These are phyloP conservation scores for Rotaria magnacalcarata DNA, from an alignment of 2,888 invertebrate species.

Conservation along the genomic window DNA sequence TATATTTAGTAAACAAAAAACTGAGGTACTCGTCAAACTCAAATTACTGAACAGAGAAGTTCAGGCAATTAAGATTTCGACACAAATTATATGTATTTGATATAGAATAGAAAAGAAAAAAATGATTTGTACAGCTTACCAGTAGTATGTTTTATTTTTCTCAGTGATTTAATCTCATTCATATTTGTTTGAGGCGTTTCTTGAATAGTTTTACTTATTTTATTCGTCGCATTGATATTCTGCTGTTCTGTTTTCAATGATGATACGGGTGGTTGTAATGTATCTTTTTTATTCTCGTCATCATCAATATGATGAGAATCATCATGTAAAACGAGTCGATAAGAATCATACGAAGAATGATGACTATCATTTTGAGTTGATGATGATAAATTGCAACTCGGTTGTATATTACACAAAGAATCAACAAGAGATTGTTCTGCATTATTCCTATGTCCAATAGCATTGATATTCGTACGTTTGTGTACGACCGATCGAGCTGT, in stretches of 20 bases:
- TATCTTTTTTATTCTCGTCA: background rate
- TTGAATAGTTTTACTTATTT: background rate
- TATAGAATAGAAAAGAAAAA: too few species aligned
- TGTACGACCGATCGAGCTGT: background rate
- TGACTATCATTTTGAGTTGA: background rate
- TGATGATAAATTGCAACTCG: background rate
- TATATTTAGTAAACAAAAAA: too few species aligned
- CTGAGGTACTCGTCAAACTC: too few species aligned
- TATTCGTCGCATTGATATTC: background rate
- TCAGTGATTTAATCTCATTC: background rate
- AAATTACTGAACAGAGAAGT: too few species aligned
- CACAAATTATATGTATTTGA: too few species aligned
- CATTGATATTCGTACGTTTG: background rate
- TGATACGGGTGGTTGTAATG: background rate
- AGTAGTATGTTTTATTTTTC: background rate
- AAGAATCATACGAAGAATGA: background rate
- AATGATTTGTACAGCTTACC: background rate
- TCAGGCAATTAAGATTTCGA: too few species aligned
- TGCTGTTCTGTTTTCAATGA: background rate
- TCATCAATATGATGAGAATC: too few species aligned
- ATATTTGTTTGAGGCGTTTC: background rate
- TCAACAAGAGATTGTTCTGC: background rate
- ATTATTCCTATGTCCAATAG: too few species aligned
- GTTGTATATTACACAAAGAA: background rate
- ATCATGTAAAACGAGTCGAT: too few species aligned